phyloP scores from a whole-genome alignment of 2,888 invertebrate genomes.

The Branchellion lobata region DNA sequence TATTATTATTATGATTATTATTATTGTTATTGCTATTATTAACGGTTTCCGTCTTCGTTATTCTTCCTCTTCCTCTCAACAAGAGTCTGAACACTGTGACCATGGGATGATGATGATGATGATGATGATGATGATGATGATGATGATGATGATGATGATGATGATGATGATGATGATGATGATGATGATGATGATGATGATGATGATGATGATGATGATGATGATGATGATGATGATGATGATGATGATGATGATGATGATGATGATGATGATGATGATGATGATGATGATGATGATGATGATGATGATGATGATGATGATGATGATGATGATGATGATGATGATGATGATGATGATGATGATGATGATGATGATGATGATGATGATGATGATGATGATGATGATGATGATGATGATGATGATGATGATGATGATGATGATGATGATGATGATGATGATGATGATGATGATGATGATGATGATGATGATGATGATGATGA shows the following conservation, averaged over 20 bases:
- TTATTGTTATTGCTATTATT: no score
- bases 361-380: conserved; percentile 7
- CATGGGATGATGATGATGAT: conserved; percentile 20
- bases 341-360: conserved; percentile 36
- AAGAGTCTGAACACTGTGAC: no score
- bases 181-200: conserved; percentile 33
- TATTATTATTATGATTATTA: no score
- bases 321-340: conserved; percentile 41
- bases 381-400: conserved; percentile 28
- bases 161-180: conserved; percentile 42
- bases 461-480: conserved; percentile 79
- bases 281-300: conserved; percentile 42
- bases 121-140: conserved; percentile 43
- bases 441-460: conserved; percentile 64
- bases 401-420: conserved; percentile 34
- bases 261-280: conserved; percentile 14
- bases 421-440: conserved; percentile 34
- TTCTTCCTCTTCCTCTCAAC: no score
- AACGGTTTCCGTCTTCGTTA: no score
- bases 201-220: conserved; percentile 20
- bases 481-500: conserved; percentile 97
- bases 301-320: conserved; percentile 42
- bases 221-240: conserved; percentile 28
- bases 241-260: conserved; percentile 19
- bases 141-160: conserved; percentile 41